Evolutionary conservation across 92 coral and sea anemone species (phyloP).

Genomic region (Montipora capitata): DNA sequence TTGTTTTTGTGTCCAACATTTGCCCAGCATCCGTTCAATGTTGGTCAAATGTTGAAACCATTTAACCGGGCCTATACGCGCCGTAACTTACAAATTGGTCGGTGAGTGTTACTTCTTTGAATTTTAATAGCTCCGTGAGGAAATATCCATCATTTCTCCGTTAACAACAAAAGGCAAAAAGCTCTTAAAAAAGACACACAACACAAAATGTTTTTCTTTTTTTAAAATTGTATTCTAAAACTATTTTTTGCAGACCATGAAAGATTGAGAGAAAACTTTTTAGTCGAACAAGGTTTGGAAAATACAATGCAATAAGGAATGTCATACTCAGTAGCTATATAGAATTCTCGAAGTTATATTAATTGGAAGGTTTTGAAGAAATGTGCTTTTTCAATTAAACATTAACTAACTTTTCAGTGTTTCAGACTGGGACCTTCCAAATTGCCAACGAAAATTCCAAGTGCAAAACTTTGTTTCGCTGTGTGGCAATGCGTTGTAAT

Average conservation of each 20-base stretch:
- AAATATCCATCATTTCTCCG: no score
- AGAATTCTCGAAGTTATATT: background rate
- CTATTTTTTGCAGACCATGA: slow-evolving; percentile 25
- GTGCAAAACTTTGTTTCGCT: background rate
- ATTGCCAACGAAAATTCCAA: no score
- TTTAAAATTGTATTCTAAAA: slow-evolving; percentile 33
- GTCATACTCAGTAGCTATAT: background rate
- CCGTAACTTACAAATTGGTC: no score
- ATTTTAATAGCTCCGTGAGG: no score
- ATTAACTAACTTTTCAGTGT: no score
- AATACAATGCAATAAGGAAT: background rate
- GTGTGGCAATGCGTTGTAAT: background rate
- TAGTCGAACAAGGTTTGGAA: background rate
- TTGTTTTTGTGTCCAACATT: no score
- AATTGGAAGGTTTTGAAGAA: background rate
- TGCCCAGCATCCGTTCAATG: no score
- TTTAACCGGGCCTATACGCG: no score
- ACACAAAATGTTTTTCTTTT: background rate
- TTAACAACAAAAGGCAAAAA: no score
- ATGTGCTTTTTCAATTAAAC: background rate
- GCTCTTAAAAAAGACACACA: background rate
- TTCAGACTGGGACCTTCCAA: background rate
- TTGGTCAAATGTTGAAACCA: no score
- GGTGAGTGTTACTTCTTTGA: no score
- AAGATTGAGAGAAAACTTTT: background rate